Percentiles rank a stretch among this genome's conserved stretches.
Conservation (phyloP, 2,888 invertebrate genomes). For the Aporophyla nigra region DNA sequence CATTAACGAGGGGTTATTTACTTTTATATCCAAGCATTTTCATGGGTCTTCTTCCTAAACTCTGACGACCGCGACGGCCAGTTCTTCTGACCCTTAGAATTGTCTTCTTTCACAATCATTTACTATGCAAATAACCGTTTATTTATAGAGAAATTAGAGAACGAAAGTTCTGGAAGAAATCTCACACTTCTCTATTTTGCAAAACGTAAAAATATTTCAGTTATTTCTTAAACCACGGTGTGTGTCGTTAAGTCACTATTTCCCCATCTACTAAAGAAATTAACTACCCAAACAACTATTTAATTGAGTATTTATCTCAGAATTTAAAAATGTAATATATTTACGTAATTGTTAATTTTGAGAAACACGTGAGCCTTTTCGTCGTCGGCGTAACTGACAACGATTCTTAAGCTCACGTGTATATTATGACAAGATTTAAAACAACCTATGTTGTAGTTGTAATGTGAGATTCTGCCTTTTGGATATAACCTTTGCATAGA, state of each 20-base stretch:
- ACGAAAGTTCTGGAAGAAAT: neutral
- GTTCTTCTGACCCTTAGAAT: neutral
- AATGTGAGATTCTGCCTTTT: slow-evolving; percentile 24
- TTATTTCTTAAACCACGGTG: neutral
- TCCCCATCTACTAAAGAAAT: neutral
- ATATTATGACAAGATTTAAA: slow-evolving; percentile 13
- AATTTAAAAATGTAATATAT: slow-evolving; percentile 1
- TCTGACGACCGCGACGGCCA: too few relatives aligned
- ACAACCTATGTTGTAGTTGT: neutral
- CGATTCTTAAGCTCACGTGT: slow-evolving; percentile 5
- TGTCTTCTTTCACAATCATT: neutral
- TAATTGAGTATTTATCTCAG: neutral
- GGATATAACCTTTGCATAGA: slow-evolving; percentile 34
- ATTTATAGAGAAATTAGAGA: neutral
- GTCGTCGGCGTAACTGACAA: neutral
- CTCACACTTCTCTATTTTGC: neutral
- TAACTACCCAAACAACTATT: neutral
- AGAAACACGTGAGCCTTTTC: slow-evolving; percentile 19
- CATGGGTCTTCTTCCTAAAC: neutral
- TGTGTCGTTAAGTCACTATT: too few relatives aligned
- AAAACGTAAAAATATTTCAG: neutral
- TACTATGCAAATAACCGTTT: neutral
- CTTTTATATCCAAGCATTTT: slow-evolving; percentile 1
- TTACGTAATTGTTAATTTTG: neutral
- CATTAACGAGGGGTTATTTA: slow-evolving; percentile 14